Conservation (phyloP, 1,140 invertebrate genomes). For the Brachionus asplanchnoidis region DNA sequence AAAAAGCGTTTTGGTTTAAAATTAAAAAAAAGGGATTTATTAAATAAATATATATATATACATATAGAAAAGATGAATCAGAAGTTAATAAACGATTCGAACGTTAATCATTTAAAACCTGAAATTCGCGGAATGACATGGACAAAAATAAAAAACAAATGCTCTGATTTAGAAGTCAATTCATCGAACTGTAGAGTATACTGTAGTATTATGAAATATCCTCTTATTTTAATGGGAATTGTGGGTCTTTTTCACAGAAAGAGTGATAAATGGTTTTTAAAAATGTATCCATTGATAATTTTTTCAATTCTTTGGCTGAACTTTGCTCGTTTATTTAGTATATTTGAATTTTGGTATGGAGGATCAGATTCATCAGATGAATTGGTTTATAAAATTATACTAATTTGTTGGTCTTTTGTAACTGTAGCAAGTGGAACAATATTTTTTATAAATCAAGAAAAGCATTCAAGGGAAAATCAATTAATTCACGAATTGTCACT, state of each 20-base stretch:
- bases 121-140: too few relatives aligned
- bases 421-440: background rate
- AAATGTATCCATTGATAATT: background rate
- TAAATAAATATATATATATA: too few relatives aligned
- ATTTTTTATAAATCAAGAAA: conserved; percentile 24
- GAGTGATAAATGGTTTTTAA: background rate
- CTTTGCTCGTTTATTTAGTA: background rate
- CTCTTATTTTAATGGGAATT: background rate
- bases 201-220: background rate
- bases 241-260: background rate
- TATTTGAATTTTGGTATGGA: background rate
- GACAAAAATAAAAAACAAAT: background rate
- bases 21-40: too few relatives aligned
- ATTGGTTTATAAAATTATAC: background rate
- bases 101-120: too few relatives aligned
- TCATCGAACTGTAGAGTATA: background rate
- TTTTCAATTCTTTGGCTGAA: conserved; percentile 1
- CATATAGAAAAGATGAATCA: too few relatives aligned
- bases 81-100: too few relatives aligned
- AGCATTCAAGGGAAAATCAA: background rate
- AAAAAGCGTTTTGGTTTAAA: too few relatives aligned
- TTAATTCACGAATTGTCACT: background rate
- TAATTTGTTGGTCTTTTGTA: background rate
- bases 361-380: background rate
- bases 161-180: background rate